Base-by-base conservation (phyloP, 2,113 vertebrate species). In the Tyrannus savana region DNA sequence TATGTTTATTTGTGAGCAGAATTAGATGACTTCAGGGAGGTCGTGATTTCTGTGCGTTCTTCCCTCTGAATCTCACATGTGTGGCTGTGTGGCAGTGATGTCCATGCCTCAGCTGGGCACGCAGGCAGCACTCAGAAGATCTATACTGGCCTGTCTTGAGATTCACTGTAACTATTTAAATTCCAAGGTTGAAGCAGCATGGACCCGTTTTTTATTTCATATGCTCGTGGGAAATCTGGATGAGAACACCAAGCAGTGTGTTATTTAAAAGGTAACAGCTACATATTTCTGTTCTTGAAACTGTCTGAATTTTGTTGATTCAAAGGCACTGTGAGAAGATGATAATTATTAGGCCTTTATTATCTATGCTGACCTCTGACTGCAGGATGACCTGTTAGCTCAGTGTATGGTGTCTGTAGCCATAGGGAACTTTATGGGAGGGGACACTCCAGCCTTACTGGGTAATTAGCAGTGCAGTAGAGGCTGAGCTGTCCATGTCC, bases 81-180 rank as follows among this genome's bases (percentile, higher is more conserved):
- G 18, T 50, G 53, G 76, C 71, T 37, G 3, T 19, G n/a, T 81
- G 76, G 76, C 42, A 59, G 50, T 7, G 44, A 28, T 17, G 44
- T 7, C 13, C 0, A 3, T 59, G 81, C 59, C 87, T 35, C 83
- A 50, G 66, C 22, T 27, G 27, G 63, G 71, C 12, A 1, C 2
- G 8, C 46, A 12, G 71, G 85, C 89, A 56, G 42, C 19, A 2
- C 74, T 47, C 30, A 4, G 1, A 22, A 47, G 30, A 59, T 75
- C 39, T 41, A 0, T 4, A 0, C 1, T 19, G 42, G 58, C 44
- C 66, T 56, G 19, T 12, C 50, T 16, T 24, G 44, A 39, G 71
- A 58, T 44, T 59, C 56, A 27, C 24, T 15, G 15, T 53, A 14
- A 30, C 64, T 41, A 2, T 52, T 35, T 31, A 33, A 46, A 41